Evolutionary conservation across 2,113 vertebrate species (phyloP).

Genomic region (Rattus norvegicus): DNA sequence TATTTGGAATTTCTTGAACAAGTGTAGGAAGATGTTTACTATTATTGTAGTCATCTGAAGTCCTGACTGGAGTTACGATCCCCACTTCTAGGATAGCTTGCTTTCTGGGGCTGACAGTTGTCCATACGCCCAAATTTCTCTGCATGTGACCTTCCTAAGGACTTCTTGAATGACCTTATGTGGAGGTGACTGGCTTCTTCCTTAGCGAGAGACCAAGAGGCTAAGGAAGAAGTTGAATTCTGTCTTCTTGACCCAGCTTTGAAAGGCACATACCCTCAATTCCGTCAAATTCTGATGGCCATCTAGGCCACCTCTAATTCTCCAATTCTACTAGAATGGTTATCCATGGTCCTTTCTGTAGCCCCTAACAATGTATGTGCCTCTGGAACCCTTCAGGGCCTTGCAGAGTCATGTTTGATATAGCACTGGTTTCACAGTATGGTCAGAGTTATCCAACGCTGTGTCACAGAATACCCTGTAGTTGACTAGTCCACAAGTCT

Average conservation of each 20-base stretch:
- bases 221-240: neutral
- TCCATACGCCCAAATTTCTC: neutral
- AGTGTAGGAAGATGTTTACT: neutral
- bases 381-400: neutral
- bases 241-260: neutral
- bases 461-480: neutral
- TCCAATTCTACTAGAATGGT: neutral
- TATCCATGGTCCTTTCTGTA: neutral
- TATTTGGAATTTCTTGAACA: neutral
- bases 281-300: neutral
- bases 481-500: no score
- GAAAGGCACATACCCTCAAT: neutral
- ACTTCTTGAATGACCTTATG: neutral
- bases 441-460: neutral
- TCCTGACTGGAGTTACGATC: neutral
- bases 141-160: neutral
- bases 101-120: neutral
- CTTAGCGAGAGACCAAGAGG: neutral
- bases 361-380: neutral
- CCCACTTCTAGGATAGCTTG: neutral
- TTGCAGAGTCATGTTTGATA: neutral
- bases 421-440: neutral
- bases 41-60: neutral
- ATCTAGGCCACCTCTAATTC: neutral
- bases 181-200: neutral